Evolutionary conservation across 2,888 invertebrate species (phyloP), one percentile per base, ranked within the genome.

Genomic region (Unio pictorum): DNA sequence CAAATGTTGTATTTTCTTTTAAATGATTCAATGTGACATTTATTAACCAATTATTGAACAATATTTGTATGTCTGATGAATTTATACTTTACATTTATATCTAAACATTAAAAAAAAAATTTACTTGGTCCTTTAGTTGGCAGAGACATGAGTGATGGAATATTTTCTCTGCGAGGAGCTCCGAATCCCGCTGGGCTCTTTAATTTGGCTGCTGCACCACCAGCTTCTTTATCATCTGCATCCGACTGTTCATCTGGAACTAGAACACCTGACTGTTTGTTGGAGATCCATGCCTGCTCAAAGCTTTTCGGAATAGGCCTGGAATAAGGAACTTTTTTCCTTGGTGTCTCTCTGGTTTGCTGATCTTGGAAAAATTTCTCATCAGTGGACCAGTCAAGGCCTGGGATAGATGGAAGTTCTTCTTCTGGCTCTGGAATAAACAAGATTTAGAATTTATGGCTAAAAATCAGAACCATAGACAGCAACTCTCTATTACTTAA

Each of bases 241-340:
- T 45, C 45, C 11, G 15, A 11, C 45, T 45, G 45, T 45, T 45
- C 76, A 66, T 74, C 76, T 60, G 66, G 74, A 11, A 73, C 69
- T 17, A 73, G 69, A 6, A 66, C 70, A 15, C 68, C 76, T 23
- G 80, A 76, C 26, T 76, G 80, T 63, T 85, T 84, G 65, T 88
- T 88, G 59, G 88, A 88, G 96, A 98, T 84, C 98, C 98, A 98
- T 81, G 97, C 96, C n/a, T 95, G 96, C 91, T 98, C 97, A 91
- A 98, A 98, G 87, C 96, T 96, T 84, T 95, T 94, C 4, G 98
- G 98, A 89, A 98, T 97, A 23, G 98, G 98, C 90, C 98, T 97
- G 83, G 97, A 96, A 87, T 96, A 98, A 11, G 98, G 97, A 68
- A 96, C 95, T 88, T 92, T 91, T 76, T 90, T 90, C 56, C 73